phyloP scores from a whole-genome alignment of 1,140 invertebrate genomes.

The Brachystomella parvula region DNA sequence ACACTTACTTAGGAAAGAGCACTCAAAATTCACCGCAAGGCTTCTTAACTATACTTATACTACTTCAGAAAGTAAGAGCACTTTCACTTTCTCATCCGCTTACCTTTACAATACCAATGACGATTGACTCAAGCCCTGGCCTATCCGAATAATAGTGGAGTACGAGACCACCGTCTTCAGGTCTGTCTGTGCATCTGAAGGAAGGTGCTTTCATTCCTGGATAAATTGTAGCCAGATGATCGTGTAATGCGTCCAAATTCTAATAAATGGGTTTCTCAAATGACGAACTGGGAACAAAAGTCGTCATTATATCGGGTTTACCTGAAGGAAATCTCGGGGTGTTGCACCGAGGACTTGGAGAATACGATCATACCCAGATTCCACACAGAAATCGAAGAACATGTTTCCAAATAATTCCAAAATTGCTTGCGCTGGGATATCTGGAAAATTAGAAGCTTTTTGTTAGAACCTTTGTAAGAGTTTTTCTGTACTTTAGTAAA shows the following conservation, averaged over 20 bases:
- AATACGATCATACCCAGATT: conserved; percentile 88
- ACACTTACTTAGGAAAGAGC: no score
- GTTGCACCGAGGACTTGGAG: conserved; percentile 85
- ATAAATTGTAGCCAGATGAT: conserved; percentile 83
- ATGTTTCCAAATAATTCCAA: conserved; percentile 87
- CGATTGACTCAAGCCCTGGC: conserved; percentile 84
- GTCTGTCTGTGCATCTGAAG: conserved; percentile 77
- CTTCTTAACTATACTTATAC: not conserved
- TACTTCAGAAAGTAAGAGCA: not conserved
- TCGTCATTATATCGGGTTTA: no score
- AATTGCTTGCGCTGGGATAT: conserved; percentile 80
- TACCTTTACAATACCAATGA: conserved; percentile 90
- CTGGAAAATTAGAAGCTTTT: conserved; percentile 48
- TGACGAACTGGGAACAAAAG: no score
- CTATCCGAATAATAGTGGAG: conserved; percentile 89
- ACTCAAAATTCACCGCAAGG: no score
- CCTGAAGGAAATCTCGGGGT: conserved; percentile 82
- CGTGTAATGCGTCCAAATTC: conserved; percentile 88
- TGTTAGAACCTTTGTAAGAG: not conserved
- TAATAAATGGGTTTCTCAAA: no score
- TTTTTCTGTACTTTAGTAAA: no score
- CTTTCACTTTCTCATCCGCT: conserved; percentile 15
- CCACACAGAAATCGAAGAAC: conserved; percentile 90
- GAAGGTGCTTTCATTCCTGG: conserved; percentile 88
- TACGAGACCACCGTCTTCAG: conserved; percentile 72